Conservation (phyloP, 2,888 invertebrate species). For the Acleris laterana region DNA sequence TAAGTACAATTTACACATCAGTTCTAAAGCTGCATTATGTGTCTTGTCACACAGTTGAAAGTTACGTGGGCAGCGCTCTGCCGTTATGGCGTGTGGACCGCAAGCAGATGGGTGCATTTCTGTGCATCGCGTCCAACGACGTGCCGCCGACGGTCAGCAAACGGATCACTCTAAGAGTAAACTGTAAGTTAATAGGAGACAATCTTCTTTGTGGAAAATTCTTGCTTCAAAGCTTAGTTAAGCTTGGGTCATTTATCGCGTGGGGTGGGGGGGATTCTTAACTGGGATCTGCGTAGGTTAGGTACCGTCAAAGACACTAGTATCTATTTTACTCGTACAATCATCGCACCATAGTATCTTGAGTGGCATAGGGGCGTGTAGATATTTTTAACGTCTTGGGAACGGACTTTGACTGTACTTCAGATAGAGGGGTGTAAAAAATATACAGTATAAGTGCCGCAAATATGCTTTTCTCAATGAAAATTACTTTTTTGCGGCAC, state of each 20-base stretch:
- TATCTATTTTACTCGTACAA: too few species aligned
- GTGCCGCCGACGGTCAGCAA: conserved; percentile 96
- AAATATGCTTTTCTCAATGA: too few species aligned
- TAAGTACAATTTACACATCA: background rate
- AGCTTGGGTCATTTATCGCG: background rate
- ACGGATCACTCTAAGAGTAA: conserved; percentile 93
- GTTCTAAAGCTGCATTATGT: conserved; percentile 5
- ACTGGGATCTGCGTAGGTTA: too few species aligned
- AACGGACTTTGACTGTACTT: too few species aligned
- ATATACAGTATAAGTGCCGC: too few species aligned
- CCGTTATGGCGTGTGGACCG: conserved; percentile 88
- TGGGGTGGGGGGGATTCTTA: too few species aligned
- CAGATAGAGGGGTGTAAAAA: too few species aligned
- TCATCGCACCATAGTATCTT: too few species aligned
- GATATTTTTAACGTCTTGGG: too few species aligned
- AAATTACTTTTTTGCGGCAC: too few species aligned
- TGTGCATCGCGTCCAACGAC: conserved; percentile 96
- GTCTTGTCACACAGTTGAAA: conserved; percentile 44
- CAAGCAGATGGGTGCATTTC: conserved; percentile 94
- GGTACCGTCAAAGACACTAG: too few species aligned
- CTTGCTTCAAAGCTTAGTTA: background rate
- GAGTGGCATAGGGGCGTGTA: too few species aligned
- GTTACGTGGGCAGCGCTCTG: conserved; percentile 42
- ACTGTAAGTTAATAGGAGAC: conserved; percentile 88
- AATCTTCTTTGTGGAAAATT: background rate